Percentiles rank a stretch among this genome's conserved stretches.
These are phyloP conservation scores for Gadopsis bispinosus DNA, from an alignment of 2,797 vertebrate genomes.

Conservation along the genomic window DNA sequence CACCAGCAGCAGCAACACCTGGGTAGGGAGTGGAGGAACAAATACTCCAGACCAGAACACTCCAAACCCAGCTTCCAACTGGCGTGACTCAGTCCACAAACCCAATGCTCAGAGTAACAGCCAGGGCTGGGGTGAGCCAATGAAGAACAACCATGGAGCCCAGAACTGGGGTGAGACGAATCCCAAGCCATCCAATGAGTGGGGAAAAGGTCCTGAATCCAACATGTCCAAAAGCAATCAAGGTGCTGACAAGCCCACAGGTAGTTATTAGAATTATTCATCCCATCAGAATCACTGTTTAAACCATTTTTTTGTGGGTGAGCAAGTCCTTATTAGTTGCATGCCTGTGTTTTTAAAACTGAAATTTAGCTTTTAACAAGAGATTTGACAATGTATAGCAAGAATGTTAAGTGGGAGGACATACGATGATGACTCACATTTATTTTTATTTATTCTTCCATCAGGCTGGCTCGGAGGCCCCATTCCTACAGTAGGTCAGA, in stretches of 20 bases:
- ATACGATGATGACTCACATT: constrained; percentile 11
- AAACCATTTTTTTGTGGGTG: neutral
- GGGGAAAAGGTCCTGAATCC: constrained; percentile 88
- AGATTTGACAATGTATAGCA: neutral
- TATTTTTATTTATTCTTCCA: neutral
- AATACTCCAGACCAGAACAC: constrained; percentile 86
- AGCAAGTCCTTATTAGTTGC: neutral
- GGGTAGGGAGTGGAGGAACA: constrained; percentile 83
- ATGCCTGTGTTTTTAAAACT: neutral
- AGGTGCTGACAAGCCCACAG: constrained; percentile 85
- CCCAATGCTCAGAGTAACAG: constrained; percentile 81
- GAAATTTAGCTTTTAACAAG: neutral
- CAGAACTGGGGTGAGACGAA: constrained; percentile 89
- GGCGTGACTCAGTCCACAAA: constrained; percentile 90
- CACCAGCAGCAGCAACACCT: constrained; percentile 86
- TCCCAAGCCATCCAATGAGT: constrained; percentile 88
- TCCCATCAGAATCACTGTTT: neutral
- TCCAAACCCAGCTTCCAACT: constrained; percentile 81
- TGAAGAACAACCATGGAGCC: constrained; percentile 85
- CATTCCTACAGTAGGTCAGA: constrained; percentile 84
- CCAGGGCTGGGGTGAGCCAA: constrained; percentile 89
- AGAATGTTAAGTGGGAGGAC: neutral
- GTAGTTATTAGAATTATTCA: constrained; percentile 41
- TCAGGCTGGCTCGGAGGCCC: constrained; percentile 94
- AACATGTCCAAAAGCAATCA: constrained; percentile 86